phyloP scores from a whole-genome alignment of 2,113 vertebrate genomes.

The Rhagologus leucostigma region DNA sequence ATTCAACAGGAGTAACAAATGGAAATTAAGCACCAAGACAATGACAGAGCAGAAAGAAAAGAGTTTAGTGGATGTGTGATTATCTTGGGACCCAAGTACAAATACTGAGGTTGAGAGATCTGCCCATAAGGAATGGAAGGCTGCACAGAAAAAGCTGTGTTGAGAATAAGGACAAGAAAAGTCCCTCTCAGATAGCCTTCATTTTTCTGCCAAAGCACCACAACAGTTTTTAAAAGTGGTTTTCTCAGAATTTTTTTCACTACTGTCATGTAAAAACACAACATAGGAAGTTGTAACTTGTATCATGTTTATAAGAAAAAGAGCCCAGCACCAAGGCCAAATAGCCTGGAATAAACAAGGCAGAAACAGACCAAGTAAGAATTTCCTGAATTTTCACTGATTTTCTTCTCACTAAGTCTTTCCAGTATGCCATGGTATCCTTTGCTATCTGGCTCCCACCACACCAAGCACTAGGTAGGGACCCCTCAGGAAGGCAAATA shows the following conservation, averaged over 20 bases:
- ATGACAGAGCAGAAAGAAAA: background rate
- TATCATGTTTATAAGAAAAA: background rate
- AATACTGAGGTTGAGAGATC: fast-evolving
- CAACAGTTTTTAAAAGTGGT: background rate
- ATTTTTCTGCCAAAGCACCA: background rate
- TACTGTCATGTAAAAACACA: background rate
- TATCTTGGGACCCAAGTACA: background rate
- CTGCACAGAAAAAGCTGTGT: background rate
- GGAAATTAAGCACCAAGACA: background rate
- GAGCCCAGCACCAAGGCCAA: background rate
- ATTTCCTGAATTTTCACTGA: background rate
- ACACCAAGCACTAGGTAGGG: background rate
- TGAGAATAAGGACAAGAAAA: background rate
- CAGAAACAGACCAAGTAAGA: background rate
- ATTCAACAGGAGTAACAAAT: background rate
- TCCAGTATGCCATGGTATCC: background rate
- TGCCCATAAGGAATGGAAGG: background rate
- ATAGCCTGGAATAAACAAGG: background rate
- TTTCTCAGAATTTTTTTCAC: background rate
- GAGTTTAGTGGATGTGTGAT: background rate
- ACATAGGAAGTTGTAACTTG: background rate
- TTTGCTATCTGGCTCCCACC: background rate
- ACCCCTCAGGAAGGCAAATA: background rate
- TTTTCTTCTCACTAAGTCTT: background rate
- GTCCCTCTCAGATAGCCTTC: background rate